Evolutionary conservation across 1,140 invertebrate genomes (phyloP).

Genomic region (Cheumatopsyche charites): DNA sequence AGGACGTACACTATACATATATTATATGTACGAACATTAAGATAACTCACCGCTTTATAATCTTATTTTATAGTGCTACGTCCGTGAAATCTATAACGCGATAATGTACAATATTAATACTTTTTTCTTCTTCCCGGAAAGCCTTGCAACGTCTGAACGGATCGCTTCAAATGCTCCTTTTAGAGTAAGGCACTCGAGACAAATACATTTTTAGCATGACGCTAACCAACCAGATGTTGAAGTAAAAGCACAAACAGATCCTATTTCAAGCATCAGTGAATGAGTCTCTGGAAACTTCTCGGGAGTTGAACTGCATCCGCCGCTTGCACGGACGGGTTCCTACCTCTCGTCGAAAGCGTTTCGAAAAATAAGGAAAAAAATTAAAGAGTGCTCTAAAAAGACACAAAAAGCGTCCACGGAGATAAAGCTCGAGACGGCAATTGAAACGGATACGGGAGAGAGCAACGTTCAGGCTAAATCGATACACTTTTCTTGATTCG

Average conservation of each 20-base stretch:
- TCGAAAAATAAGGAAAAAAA: neutral
- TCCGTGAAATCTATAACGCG: neutral
- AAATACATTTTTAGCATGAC: slow-evolving; percentile 15
- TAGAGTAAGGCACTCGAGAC: neutral
- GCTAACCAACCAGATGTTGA: slow-evolving; percentile 3
- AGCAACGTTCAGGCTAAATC: neutral
- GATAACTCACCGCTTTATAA: neutral
- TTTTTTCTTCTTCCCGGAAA: neutral
- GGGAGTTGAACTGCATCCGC: slow-evolving; percentile 23
- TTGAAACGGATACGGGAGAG: slow-evolving; percentile 7
- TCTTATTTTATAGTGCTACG: neutral
- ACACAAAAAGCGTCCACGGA: neutral
- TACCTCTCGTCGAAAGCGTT: slow-evolving; percentile 7
- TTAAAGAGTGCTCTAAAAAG: neutral
- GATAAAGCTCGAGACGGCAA: slow-evolving; percentile 5
- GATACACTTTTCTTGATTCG: slow-evolving; percentile 11
- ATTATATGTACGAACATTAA: neutral
- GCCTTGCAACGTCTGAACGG: neutral
- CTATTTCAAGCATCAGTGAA: slow-evolving; percentile 32
- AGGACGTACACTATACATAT: slow-evolving; percentile 17
- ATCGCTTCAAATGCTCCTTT: too few species aligned
- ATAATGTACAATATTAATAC: neutral
- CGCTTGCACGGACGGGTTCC: neutral
- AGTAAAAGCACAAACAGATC: slow-evolving; percentile 33
- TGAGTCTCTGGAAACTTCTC: slow-evolving; percentile 15